Percentiles rank a stretch among this genome's conserved stretches.
Conservation (phyloP, 2,113 vertebrate species). For the Ahaetulla prasina region DNA sequence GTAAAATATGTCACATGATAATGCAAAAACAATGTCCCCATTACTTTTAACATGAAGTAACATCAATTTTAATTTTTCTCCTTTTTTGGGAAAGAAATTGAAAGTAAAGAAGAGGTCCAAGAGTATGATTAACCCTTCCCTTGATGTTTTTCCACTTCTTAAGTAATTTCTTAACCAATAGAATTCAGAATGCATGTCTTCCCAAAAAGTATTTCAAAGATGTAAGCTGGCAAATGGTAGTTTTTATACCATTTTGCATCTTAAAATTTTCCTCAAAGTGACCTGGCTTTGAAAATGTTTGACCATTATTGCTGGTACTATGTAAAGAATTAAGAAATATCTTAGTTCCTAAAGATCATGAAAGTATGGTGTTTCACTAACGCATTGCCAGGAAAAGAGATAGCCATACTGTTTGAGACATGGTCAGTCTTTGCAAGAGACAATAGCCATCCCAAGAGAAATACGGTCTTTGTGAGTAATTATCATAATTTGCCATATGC, state of each 20-base stretch:
- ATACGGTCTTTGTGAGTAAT: neutral
- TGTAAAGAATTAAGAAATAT: neutral
- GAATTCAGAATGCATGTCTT: neutral
- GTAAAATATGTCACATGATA: neutral
- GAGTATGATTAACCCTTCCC: neutral
- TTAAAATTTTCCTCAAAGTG: neutral
- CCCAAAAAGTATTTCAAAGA: neutral
- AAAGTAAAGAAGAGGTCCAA: neutral
- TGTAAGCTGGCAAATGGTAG: neutral
- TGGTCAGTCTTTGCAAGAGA: neutral
- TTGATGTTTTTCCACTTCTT: neutral
- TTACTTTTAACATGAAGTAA: neutral
- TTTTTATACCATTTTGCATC: neutral
- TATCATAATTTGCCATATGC: fast-evolving
- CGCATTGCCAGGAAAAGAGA: neutral
- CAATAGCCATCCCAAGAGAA: neutral
- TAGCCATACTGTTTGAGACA: neutral
- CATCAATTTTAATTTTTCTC: too few relatives aligned
- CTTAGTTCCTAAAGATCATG: neutral
- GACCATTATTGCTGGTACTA: neutral
- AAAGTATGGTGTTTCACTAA: neutral
- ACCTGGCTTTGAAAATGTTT: neutral
- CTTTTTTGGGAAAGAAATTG: neutral
- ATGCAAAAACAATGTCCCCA: neutral
- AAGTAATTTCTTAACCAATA: neutral